A percentile compares a stretch with the other conserved stretches of the same genome.
phyloP scores from a whole-genome alignment of 2,113 vertebrate species.

The Emydocephalus ijimae region DNA sequence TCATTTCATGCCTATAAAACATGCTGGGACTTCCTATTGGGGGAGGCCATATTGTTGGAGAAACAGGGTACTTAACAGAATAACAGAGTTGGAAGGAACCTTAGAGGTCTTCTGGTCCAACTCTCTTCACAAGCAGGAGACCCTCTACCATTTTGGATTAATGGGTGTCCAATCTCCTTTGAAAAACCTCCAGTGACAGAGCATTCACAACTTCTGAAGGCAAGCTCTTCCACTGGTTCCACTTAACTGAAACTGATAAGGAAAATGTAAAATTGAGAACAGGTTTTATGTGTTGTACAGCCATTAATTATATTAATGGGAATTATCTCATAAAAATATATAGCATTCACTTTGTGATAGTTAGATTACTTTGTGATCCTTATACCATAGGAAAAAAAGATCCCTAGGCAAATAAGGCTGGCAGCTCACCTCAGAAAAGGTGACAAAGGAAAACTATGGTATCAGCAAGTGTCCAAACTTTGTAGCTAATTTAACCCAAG shows the following conservation, averaged over 20 bases:
- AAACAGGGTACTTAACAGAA: neutral
- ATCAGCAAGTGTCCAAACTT: neutral
- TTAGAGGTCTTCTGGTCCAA: neutral
- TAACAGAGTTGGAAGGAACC: neutral
- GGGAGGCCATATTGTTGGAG: too few species aligned
- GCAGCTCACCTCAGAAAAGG: neutral
- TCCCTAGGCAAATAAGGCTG: too few species aligned
- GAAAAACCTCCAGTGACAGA: neutral
- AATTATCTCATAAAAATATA: neutral
- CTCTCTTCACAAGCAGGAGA: neutral
- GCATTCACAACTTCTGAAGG: neutral
- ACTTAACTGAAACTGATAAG: neutral
- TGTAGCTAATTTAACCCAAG: neutral
- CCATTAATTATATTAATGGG: neutral
- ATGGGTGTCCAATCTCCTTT: neutral
- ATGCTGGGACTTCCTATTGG: too few species aligned
- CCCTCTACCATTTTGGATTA: neutral
- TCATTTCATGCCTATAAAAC: too few species aligned
- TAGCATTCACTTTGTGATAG: neutral
- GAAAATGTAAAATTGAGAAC: neutral
- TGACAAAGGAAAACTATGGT: neutral
- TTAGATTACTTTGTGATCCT: neutral
- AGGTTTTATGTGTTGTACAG: neutral
- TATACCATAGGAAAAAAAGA: neutral
- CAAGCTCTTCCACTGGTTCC: neutral